Evolutionary conservation across 2,888 invertebrate genomes (phyloP).

Genomic region (Drosophila rubida): DNA sequence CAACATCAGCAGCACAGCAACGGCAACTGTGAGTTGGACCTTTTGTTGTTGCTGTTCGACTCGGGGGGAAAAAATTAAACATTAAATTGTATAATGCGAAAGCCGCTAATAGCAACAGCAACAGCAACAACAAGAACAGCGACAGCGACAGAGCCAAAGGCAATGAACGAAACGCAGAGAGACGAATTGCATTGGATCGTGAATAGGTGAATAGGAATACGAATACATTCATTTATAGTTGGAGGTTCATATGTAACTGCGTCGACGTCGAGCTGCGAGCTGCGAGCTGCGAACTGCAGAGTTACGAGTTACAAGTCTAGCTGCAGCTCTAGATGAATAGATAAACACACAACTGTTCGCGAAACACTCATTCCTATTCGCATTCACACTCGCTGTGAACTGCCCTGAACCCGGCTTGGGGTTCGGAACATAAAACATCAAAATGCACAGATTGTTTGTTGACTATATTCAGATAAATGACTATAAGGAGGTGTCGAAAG

Average conservation of each 20-base stretch:
- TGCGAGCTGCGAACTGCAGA: no score
- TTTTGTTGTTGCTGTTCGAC: slow-evolving; percentile 43
- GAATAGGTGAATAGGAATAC: slow-evolving; percentile 15
- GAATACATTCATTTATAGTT: slow-evolving; percentile 31
- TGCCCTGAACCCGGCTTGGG: slow-evolving; percentile 46
- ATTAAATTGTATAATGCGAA: slow-evolving; percentile 80
- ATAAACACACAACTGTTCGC: slow-evolving; percentile 13
- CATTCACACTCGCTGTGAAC: slow-evolving; percentile 32
- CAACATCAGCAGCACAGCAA: slow-evolving; percentile 64
- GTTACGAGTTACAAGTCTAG: background rate
- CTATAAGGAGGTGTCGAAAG: background rate
- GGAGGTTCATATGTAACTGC: slow-evolving; percentile 36
- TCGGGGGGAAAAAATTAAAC: slow-evolving; percentile 70
- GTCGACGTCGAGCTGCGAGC: background rate
- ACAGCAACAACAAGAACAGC: slow-evolving; percentile 32
- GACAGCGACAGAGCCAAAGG: slow-evolving; percentile 45
- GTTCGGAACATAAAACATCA: background rate
- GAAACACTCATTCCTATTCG: background rate
- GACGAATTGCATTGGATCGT: slow-evolving; percentile 68
- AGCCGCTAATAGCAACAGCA: slow-evolving; percentile 70
- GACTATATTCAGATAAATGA: background rate
- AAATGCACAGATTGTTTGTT: background rate
- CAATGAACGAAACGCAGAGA: slow-evolving; percentile 72
- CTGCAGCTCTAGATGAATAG: slow-evolving; percentile 37
- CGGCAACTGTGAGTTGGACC: slow-evolving; percentile 65